Base-by-base conservation (phyloP, 2,888 invertebrate genomes). In the Diadegma fenestrale region DNA sequence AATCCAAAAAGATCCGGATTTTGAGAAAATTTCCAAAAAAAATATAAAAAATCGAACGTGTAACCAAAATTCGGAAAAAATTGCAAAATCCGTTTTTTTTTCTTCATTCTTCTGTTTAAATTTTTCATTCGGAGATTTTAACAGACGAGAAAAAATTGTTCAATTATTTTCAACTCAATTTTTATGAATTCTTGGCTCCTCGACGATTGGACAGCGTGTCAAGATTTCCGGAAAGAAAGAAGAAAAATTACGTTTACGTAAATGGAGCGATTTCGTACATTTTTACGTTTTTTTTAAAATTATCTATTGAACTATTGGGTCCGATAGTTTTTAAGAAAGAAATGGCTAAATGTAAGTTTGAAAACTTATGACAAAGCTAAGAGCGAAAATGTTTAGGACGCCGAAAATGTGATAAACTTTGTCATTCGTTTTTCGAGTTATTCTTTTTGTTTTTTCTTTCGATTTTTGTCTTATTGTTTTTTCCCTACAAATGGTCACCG, bases 401-500 rank as follows among this genome's bases (percentile, higher is more conserved):
- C 19, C 37, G 66, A 19, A 72, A 76, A 63, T 30, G 7, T 1
- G 6, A 30, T 45, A 41, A 37, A 43, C 22, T 58, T 58, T 26
- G 3, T 58, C 4, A 14, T 14, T 58, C n/a, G 45, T 43, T 10
- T 68, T 22, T 10, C 19, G 19, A 17, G 66, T 19, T n/a, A 14
- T 33, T 17, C 17, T 17, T 37, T 45, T 41, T 66, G 37, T 10
- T 7, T 6, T 33, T 30, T 51, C 22, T 41, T 66, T 26, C 26
- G n/a, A 64, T 63, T 41, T 41, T 19, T 66, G 19, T 58, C 14
- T 12, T 14, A 66, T 26, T 41, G 48, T 26, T 61, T 45, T 51
- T 43, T 10, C n/a, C 37, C 71, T 94, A 95, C 89, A 95, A 95
- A 93, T 95, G 95, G 94, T 95, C 95, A 88, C 95, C 95, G 88